Evolutionary conservation across 2,888 invertebrate species (phyloP).

Genomic region (Eupithecia inturbata): DNA sequence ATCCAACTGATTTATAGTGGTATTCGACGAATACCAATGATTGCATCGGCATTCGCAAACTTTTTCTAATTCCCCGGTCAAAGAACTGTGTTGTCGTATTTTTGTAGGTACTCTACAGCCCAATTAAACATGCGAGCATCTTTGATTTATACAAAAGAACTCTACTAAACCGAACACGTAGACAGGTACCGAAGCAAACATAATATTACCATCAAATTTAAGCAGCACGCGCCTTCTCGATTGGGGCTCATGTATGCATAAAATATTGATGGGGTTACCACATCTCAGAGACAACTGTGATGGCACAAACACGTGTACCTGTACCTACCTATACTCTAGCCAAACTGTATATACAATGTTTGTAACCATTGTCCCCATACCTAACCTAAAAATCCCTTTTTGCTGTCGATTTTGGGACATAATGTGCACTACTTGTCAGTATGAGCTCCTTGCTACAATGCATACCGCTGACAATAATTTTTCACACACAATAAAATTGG

Average conservation of each 20-base stretch:
- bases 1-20: slow-evolving; percentile 59
- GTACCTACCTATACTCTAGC: not conserved
- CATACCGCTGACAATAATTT: too few species aligned
- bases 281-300: slow-evolving; percentile 35
- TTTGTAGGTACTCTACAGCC: slow-evolving; percentile 18
- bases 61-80: slow-evolving; percentile 24
- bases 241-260: slow-evolving; percentile 61
- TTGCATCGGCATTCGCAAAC: slow-evolving; percentile 11
- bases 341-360: too few species aligned
- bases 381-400: too few species aligned
- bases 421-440: too few species aligned
- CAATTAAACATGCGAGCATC: slow-evolving; percentile 22
- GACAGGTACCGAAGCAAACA: slow-evolving; percentile 38
- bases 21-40: slow-evolving; percentile 29
- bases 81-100: slow-evolving; percentile 16
- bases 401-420: too few species aligned
- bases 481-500: too few species aligned
- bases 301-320: slow-evolving; percentile 23
- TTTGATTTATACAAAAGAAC: slow-evolving; percentile 18
- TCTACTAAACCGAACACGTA: slow-evolving; percentile 13
- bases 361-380: too few species aligned
- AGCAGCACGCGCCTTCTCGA: slow-evolving; percentile 52
- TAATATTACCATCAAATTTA: slow-evolving; percentile 55
- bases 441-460: too few species aligned
- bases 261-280: slow-evolving; percentile 64